These are phyloP conservation scores for Okamejei kenojei DNA, from an alignment of 2,797 vertebrate genomes.

Conservation along the genomic window DNA sequence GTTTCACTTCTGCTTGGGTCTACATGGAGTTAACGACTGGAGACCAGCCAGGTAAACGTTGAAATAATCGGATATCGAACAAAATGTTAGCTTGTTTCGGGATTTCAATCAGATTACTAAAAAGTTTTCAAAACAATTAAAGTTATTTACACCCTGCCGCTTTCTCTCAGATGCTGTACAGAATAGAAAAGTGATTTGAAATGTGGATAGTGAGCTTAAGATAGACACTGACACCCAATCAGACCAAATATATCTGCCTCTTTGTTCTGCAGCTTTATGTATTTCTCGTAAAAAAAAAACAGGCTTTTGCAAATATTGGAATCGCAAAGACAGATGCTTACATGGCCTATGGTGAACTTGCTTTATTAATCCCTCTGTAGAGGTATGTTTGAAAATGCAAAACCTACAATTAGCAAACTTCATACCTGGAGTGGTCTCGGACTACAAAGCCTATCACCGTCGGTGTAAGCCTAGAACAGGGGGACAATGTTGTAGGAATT, in stretches of 20 bases:
- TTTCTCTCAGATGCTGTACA: not conserved
- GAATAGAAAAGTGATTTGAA: not conserved
- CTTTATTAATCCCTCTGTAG: not conserved
- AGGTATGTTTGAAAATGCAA: conserved; percentile 32
- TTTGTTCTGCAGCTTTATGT: not conserved
- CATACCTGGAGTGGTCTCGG: not conserved
- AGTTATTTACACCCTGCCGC: not conserved
- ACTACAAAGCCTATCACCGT: conserved; percentile 13
- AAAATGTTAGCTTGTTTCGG: not conserved
- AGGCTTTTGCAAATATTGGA: not conserved
- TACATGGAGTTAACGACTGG: no score
- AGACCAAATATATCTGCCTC: no score
- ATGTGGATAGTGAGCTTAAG: no score
- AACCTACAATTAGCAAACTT: conserved; percentile 34
- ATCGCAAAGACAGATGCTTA: not conserved
- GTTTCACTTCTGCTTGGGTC: not conserved
- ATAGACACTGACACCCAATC: not conserved
- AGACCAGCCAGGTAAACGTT: not conserved
- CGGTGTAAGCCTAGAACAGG: conserved; percentile 7
- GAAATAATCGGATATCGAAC: not conserved
- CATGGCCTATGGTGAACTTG: not conserved
- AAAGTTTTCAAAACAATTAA: not conserved
- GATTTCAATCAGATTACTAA: not conserved
- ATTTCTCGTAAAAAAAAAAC: not conserved
- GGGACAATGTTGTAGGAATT: conserved; percentile 14